These are phyloP conservation scores for Cebidichthys violaceus DNA, from an alignment of 2,113 vertebrate genomes.

Conservation along the genomic window DNA sequence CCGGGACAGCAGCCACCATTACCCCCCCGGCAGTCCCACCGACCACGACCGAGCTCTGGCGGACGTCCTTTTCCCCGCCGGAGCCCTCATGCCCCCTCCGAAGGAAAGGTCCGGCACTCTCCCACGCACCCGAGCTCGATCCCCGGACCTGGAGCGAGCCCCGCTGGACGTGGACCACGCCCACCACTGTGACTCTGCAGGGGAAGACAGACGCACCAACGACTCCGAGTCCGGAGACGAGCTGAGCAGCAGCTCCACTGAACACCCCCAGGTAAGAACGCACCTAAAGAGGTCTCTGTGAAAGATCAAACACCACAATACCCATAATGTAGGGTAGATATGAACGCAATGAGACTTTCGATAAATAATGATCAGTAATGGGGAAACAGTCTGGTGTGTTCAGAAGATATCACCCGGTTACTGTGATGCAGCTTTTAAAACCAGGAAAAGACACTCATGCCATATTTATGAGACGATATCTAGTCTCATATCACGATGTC, in stretches of 20 bases:
- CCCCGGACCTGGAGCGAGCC: slow-evolving; percentile 82
- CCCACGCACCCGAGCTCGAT: slow-evolving; percentile 76
- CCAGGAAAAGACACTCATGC: too few species aligned
- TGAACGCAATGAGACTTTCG: too few species aligned
- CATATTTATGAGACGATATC: too few species aligned
- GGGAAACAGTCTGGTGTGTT: too few species aligned
- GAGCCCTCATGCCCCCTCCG: slow-evolving; percentile 58
- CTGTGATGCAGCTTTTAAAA: too few species aligned
- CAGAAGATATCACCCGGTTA: too few species aligned
- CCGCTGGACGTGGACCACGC: slow-evolving; percentile 72
- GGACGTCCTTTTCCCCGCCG: slow-evolving; percentile 83
- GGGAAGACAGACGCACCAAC: slow-evolving; percentile 88
- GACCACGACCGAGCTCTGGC: slow-evolving; percentile 81
- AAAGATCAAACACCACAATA: too few species aligned
- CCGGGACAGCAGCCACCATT: slow-evolving; percentile 87
- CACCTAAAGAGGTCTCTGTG: background rate
- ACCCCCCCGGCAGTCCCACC: slow-evolving; percentile 78
- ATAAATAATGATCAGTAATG: too few species aligned
- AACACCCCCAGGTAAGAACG: slow-evolving; percentile 90
- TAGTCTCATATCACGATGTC: too few species aligned
- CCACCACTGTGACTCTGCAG: slow-evolving; percentile 83
- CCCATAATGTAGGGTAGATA: too few species aligned
- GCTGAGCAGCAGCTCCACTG: slow-evolving; percentile 95
- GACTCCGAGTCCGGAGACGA: slow-evolving; percentile 97
- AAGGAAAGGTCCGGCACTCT: slow-evolving; percentile 59